These are phyloP conservation scores for Acestrorhynchus altus DNA, from an alignment of 2,797 vertebrate genomes.

Conservation along the genomic window DNA sequence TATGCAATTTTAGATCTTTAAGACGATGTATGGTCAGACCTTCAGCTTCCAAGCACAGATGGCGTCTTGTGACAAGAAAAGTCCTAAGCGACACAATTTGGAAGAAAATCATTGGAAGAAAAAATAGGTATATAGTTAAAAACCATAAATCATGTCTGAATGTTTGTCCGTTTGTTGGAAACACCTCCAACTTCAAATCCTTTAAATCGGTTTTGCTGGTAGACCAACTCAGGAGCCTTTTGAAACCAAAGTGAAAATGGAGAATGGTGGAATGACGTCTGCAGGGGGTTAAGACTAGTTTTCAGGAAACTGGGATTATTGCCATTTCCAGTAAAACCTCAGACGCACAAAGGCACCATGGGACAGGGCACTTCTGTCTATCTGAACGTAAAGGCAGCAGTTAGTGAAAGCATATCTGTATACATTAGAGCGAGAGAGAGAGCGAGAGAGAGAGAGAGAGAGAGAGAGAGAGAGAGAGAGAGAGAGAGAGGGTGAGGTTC, in stretches of 20 bases:
- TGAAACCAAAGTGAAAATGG: too few species aligned
- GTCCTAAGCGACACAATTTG: too few species aligned
- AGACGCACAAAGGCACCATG: conserved; percentile 57
- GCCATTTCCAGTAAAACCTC: conserved; percentile 71
- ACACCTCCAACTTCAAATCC: too few species aligned
- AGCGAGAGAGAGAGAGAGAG: conserved; percentile 60
- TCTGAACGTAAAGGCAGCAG: conserved; percentile 34
- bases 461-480: conserved; percentile 51
- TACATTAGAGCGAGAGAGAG: conserved; percentile 37
- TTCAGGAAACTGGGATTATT: conserved; percentile 36
- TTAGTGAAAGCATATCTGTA: conserved; percentile 44
- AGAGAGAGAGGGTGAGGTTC: conserved; percentile 75
- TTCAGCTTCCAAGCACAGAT: too few species aligned
- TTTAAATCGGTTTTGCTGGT: neutral
- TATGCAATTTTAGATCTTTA: too few species aligned
- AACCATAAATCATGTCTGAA: too few species aligned
- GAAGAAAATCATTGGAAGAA: too few species aligned
- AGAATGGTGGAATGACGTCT: neutral
- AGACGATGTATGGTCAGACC: too few species aligned
- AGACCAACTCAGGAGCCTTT: neutral
- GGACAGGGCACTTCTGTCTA: conserved; percentile 57
- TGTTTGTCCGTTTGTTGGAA: too few species aligned
- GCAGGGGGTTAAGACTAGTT: neutral
- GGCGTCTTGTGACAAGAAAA: too few species aligned
- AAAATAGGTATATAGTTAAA: too few species aligned